phyloP scores from a whole-genome alignment of 2,113 vertebrate genomes.

The Motacilla alba region DNA sequence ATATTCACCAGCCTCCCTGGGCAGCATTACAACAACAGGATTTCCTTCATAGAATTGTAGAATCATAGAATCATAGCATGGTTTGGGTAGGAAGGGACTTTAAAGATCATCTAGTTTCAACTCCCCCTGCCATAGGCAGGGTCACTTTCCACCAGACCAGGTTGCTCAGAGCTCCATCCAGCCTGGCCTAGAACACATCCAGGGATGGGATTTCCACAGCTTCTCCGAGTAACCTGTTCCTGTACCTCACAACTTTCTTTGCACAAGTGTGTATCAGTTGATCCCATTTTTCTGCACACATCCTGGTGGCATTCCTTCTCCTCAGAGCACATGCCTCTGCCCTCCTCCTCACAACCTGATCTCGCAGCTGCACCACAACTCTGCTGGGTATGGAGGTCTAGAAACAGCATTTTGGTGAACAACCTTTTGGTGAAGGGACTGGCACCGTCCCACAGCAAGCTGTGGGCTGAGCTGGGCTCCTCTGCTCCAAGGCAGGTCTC shows the following conservation, averaged over 20 bases:
- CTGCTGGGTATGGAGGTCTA: background rate
- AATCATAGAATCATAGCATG: background rate
- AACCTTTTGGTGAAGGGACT: background rate
- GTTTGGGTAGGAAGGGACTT: background rate
- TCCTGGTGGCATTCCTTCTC: background rate
- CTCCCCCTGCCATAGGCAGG: background rate
- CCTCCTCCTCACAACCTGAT: background rate
- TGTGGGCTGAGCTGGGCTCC: background rate
- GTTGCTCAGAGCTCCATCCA: background rate
- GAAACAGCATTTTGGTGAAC: background rate
- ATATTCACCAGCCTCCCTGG: background rate
- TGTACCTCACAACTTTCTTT: background rate
- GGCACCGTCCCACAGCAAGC: accelerated
- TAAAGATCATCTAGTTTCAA: background rate
- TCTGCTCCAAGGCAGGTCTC: background rate
- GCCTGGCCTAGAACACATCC: background rate
- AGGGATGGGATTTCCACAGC: background rate
- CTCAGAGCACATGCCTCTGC: background rate
- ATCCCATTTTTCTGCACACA: background rate
- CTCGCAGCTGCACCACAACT: background rate
- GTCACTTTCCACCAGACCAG: background rate
- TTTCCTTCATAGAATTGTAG: background rate
- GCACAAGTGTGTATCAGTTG: background rate
- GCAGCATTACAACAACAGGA: background rate
- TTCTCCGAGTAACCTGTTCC: background rate